Evolutionary conservation across 2,888 invertebrate species (phyloP).

Genomic region (Heliconius cydno): DNA sequence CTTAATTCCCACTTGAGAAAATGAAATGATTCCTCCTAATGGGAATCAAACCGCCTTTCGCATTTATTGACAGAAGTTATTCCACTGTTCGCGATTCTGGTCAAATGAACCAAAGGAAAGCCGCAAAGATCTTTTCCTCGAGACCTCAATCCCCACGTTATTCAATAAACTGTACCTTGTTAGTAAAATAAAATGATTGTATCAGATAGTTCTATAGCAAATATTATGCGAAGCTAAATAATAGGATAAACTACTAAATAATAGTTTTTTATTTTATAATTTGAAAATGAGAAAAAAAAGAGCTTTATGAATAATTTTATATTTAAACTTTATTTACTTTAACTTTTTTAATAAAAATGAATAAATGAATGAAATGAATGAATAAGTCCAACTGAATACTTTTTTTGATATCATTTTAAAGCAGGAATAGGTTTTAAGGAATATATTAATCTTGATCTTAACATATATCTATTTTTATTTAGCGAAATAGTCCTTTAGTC

Average conservation of each 20-base stretch:
- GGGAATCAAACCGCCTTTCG: background rate
- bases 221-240: background rate
- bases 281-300: too few species aligned
- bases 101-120: constrained; percentile 15
- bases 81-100: background rate
- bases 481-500: background rate
- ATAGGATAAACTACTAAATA: constrained; percentile 43
- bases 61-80: background rate
- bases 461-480: too few species aligned
- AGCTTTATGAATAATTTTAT: too few species aligned
- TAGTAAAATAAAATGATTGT: constrained; percentile 12
- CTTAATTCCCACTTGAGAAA: too few species aligned
- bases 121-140: background rate
- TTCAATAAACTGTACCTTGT: constrained; percentile 15
- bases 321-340: too few species aligned
- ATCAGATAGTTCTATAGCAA: background rate
- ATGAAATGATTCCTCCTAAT: background rate
- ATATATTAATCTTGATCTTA: too few species aligned
- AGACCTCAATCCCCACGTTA: background rate
- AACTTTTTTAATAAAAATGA: too few species aligned
- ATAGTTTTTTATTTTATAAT: too few species aligned
- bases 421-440: too few species aligned
- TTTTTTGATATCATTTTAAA: too few species aligned
- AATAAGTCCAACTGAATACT: too few species aligned
- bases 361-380: too few species aligned